Percentiles rank a stretch among this genome's conserved stretches.
Evolutionary conservation across 37 sponge, comb jelly and placozoan genomes (phyloP).

Genomic region (Eunapius fragilis): DNA sequence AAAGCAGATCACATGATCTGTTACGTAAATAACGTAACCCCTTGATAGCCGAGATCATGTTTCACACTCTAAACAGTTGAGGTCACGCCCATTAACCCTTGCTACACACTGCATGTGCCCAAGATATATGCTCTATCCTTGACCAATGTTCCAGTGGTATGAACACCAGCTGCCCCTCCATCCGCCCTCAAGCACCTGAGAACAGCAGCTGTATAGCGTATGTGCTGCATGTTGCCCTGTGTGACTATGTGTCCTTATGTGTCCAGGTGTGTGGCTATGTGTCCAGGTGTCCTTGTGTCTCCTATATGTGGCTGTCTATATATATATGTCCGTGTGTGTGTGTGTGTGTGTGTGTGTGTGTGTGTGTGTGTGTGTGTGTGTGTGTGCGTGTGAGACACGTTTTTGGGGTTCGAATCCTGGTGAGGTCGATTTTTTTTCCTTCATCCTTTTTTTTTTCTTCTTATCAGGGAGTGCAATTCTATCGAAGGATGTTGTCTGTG

Average conservation of each 20-base stretch:
- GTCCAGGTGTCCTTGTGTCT: not conserved
- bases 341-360: not conserved
- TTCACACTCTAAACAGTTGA: too few relatives aligned
- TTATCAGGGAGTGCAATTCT: too few relatives aligned
- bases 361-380: not conserved
- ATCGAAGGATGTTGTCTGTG: too few relatives aligned
- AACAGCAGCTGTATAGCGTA: conserved; percentile 7
- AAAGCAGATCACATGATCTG: not conserved
- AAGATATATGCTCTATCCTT: too few relatives aligned
- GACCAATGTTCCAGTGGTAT: not conserved
- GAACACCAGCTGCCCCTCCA: not conserved
- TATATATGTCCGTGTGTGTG: not conserved
- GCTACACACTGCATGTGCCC: not conserved
- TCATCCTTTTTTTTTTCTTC: too few relatives aligned
- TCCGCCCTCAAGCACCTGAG: not conserved
- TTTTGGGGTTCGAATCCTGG: too few relatives aligned
- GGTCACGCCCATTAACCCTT: not conserved
- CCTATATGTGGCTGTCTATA: not conserved
- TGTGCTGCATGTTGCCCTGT: not conserved
- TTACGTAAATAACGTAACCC: too few relatives aligned
- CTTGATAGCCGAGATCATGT: not conserved
- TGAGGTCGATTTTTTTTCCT: too few relatives aligned
- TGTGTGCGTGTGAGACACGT: not conserved
- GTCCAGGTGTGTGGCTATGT: too few relatives aligned
- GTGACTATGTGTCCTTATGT: not conserved